Conservation (phyloP, 1,140 invertebrate species). For the Pseudomyrmex sp. region DNA sequence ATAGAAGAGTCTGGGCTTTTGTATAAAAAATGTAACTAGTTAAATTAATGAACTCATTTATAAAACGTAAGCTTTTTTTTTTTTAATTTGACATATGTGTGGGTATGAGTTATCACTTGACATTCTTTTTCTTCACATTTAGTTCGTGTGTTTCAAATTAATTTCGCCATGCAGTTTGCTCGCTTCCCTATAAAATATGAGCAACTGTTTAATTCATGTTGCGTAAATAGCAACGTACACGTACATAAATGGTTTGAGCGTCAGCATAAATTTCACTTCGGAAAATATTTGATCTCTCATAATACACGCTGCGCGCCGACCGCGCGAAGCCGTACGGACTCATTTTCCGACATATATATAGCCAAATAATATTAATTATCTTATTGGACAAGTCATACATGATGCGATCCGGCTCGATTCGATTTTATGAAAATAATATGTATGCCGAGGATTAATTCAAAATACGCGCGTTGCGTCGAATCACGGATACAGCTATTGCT, state of each 20-base stretch:
- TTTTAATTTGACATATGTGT: too few species aligned
- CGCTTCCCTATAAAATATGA: constrained; percentile 12
- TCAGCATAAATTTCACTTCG: constrained; percentile 47
- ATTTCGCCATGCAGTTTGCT: neutral
- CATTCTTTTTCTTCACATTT: neutral
- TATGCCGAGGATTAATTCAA: constrained; percentile 56
- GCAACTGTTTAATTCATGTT: constrained; percentile 41
- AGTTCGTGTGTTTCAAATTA: neutral
- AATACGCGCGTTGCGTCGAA: neutral
- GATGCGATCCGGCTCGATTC: neutral
- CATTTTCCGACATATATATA: constrained; percentile 47
- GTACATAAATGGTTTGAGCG: constrained; percentile 19
- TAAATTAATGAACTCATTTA: too few species aligned
- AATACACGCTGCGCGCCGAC: neutral
- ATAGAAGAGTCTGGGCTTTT: too few species aligned
- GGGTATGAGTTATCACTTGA: too few species aligned
- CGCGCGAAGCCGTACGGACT: neutral
- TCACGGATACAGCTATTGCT: constrained; percentile 11
- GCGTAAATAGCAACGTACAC: constrained; percentile 13
- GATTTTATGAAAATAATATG: constrained; percentile 61
- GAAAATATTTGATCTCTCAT: constrained; percentile 53
- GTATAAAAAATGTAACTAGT: too few species aligned
- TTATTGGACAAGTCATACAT: constrained; percentile 37
- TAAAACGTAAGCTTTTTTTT: too few species aligned
- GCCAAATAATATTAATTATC: constrained; percentile 71